Conservation (phyloP, 2,113 vertebrate species). For the Carollia perspicillata region DNA sequence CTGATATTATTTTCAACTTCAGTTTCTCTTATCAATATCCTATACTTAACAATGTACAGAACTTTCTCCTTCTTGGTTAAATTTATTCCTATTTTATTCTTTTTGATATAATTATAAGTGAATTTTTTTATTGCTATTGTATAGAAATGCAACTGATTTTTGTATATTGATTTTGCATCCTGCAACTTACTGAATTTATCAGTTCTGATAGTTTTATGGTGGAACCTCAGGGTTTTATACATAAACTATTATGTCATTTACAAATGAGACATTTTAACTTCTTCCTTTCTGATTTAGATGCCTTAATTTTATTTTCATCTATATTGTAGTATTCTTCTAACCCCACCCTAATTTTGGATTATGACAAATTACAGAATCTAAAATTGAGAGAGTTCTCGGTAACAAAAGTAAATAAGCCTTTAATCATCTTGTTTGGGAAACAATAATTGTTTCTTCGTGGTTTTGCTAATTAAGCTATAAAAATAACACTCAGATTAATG, state of each 20-base stretch:
- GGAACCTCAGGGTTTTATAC: neutral
- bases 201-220: neutral
- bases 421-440: neutral
- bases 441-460: neutral
- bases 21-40: neutral
- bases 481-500: neutral
- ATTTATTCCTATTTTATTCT: neutral
- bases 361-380: neutral
- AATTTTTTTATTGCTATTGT: neutral
- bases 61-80: neutral
- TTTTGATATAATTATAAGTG: neutral
- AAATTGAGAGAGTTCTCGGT: neutral
- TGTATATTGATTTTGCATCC: neutral
- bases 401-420: neutral
- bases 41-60: neutral
- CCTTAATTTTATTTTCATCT: neutral
- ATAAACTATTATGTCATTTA: neutral
- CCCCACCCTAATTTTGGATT: neutral
- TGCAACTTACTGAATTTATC: neutral
- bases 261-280: neutral
- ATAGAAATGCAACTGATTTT: neutral
- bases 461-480: neutral
- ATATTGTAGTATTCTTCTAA: constrained; percentile 8
- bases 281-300: neutral
- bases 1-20: neutral